Evolutionary conservation across 2,888 invertebrate genomes (phyloP).

Genomic region (Chironomus tentans): DNA sequence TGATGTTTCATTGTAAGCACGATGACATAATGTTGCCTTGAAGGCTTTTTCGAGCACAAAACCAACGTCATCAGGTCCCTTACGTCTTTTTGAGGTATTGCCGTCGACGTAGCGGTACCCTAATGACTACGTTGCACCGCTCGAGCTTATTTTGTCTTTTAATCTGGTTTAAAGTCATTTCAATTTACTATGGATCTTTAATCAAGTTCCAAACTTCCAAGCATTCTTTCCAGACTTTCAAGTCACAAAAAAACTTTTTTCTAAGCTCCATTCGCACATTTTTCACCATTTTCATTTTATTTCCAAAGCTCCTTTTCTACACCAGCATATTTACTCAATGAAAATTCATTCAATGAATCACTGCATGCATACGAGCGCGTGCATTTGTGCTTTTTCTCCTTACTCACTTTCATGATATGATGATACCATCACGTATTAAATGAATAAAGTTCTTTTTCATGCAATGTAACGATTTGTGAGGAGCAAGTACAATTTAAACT

Average conservation of each 20-base stretch:
- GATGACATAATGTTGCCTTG: too few species aligned
- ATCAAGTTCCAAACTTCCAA: not conserved
- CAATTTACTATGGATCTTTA: too few species aligned
- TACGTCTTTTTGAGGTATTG: too few species aligned
- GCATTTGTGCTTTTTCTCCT: not conserved
- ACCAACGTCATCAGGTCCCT: too few species aligned
- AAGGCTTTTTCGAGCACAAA: too few species aligned
- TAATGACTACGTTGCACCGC: too few species aligned
- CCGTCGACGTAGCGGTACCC: too few species aligned
- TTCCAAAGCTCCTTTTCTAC: not conserved
- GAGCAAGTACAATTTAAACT: not conserved
- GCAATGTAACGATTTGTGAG: not conserved
- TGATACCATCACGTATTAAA: conserved; percentile 20
- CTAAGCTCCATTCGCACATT: not conserved
- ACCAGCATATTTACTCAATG: not conserved
- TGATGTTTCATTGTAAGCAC: too few species aligned
- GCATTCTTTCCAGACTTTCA: not conserved
- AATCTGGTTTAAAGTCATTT: too few species aligned
- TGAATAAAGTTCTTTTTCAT: conserved; percentile 18
- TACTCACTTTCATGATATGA: not conserved
- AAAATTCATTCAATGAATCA: not conserved
- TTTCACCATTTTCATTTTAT: too few species aligned
- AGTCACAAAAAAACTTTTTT: not conserved
- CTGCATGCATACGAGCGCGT: not conserved
- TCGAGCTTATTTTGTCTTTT: too few species aligned